Conservation (phyloP, 2,888 invertebrate genomes). For the Spialia ferax region DNA sequence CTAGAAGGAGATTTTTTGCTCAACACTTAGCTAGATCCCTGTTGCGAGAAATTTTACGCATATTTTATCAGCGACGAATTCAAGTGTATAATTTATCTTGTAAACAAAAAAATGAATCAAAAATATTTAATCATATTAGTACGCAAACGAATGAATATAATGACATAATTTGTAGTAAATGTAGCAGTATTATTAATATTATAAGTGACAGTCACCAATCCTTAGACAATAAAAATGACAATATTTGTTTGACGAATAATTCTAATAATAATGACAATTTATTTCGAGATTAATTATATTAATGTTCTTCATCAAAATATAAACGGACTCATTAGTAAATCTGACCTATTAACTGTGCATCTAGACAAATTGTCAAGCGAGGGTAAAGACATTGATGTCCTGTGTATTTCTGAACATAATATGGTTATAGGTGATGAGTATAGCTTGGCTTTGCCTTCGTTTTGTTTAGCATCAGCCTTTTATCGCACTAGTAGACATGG, state of each 20-base stretch:
- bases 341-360: not conserved
- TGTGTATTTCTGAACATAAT: not conserved
- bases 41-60: not conserved
- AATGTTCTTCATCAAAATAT: no score
- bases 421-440: not conserved
- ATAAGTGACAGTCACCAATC: no score
- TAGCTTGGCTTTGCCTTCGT: not conserved
- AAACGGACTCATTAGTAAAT: slow-evolving; percentile 13
- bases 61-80: not conserved
- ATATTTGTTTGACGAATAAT: not conserved
- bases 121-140: no score
- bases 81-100: not conserved
- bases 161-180: no score
- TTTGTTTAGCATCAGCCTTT: not conserved
- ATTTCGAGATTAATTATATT: not conserved
- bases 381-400: not conserved
- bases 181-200: no score
- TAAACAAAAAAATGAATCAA: not conserved
- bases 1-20: not conserved
- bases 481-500: not conserved
- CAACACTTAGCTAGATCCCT: not conserved
- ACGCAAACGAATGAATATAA: no score
- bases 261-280: not conserved
- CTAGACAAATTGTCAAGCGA: not conserved
- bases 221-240: no score